Percentiles rank a stretch among this genome's conserved stretches.
Conservation (phyloP, 2,113 vertebrate genomes). For the Platichthys flesus region DNA sequence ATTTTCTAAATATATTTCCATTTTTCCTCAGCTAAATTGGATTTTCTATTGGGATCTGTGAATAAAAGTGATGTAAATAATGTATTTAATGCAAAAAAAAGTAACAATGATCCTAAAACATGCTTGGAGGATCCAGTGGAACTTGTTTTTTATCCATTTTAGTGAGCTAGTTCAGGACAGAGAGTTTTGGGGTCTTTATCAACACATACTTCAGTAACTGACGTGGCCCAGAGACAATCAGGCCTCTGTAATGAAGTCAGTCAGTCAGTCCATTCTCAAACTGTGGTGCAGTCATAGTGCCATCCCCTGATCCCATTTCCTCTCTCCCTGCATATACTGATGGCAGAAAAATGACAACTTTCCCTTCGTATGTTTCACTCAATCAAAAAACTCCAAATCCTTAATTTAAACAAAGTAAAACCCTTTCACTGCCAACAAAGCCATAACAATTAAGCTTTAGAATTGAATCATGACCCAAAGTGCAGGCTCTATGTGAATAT, state of each 20-base stretch:
- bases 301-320: not conserved
- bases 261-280: slow-evolving; percentile 45
- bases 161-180: slow-evolving; percentile 4
- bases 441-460: too few relatives aligned
- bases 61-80: not conserved
- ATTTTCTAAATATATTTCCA: not conserved
- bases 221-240: slow-evolving; percentile 46
- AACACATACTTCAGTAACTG: slow-evolving; percentile 42
- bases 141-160: not conserved
- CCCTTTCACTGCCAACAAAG: too few relatives aligned
- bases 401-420: too few relatives aligned
- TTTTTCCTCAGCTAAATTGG: too few relatives aligned
- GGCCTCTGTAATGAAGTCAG: slow-evolving; percentile 43
- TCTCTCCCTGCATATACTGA: not conserved
- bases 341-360: slow-evolving; percentile 2
- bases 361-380: not conserved
- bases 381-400: too few relatives aligned
- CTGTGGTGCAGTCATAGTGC: slow-evolving; percentile 43
- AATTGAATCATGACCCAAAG: too few relatives aligned
- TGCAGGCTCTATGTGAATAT: too few relatives aligned
- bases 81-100: not conserved
- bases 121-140: not conserved
- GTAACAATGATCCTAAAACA: not conserved
- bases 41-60: not conserved
- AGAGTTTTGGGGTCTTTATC: not conserved